Evolutionary conservation across 1,140 invertebrate species (phyloP).

Genomic region (Drosophila truncata): DNA sequence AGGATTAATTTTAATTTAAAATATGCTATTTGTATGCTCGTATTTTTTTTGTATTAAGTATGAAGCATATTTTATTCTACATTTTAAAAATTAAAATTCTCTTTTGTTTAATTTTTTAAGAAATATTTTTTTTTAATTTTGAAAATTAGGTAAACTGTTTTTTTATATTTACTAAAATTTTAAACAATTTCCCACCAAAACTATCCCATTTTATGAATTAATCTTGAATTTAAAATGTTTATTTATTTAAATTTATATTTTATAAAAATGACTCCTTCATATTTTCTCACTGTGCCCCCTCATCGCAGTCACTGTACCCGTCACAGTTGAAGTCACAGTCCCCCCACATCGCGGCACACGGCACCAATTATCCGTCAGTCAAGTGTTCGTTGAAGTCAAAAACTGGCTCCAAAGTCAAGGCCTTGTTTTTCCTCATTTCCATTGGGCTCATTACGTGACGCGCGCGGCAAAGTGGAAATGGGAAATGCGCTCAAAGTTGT

Average conservation of each 20-base stretch:
- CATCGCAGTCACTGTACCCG: conserved; percentile 35
- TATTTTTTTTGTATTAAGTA: not conserved
- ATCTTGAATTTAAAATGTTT: not conserved
- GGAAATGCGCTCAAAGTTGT: conserved; percentile 38
- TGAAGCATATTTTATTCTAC: not conserved
- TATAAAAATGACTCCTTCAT: not conserved
- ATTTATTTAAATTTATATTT: not conserved
- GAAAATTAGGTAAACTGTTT: no score
- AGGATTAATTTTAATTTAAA: not conserved
- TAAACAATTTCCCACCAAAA: no score
- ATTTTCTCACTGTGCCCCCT: conserved; percentile 2
- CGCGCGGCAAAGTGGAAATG: conserved; percentile 24
- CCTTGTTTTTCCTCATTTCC: conserved; percentile 68
- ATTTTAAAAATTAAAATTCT: no score
- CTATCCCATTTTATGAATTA: no score
- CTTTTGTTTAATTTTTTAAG: no score
- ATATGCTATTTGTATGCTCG: not conserved
- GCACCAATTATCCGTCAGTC: conserved; percentile 18
- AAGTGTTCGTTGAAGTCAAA: conserved; percentile 34
- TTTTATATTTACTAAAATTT: no score
- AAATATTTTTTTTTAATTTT: no score
- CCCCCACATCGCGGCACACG: not conserved
- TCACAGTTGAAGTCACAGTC: conserved; percentile 32
- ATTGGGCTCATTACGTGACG: conserved; percentile 46
- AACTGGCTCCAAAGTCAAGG: conserved; percentile 61